phyloP scores from a whole-genome alignment of 2,888 invertebrate genomes.

The Apotomis capreana region DNA sequence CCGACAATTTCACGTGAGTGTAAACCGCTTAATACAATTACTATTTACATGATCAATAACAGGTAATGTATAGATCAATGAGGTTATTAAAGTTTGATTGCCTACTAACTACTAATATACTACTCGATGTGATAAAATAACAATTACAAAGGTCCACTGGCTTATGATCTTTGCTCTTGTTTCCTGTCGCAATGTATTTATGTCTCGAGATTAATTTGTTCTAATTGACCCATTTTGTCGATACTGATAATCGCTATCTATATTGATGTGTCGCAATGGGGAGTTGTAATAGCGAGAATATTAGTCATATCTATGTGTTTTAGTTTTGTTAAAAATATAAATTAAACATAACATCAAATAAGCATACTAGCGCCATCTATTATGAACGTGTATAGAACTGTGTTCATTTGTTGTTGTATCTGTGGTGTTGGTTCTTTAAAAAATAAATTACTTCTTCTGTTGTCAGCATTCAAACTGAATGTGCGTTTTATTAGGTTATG shows the following conservation, averaged over 20 bases:
- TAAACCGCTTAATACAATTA: too few relatives aligned
- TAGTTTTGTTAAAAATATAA: too few relatives aligned
- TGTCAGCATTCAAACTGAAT: too few relatives aligned
- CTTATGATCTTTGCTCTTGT: slow-evolving; percentile 18
- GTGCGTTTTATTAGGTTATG: too few relatives aligned
- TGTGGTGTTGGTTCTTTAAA: too few relatives aligned
- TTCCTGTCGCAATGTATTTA: slow-evolving; percentile 20
- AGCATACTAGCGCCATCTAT: too few relatives aligned
- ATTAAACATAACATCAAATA: too few relatives aligned
- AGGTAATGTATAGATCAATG: background rate
- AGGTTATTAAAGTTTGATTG: background rate
- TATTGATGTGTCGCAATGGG: slow-evolving; percentile 14
- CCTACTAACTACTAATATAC: background rate
- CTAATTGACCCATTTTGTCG: slow-evolving; percentile 23
- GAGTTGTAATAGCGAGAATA: slow-evolving; percentile 9
- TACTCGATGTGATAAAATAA: slow-evolving; percentile 11
- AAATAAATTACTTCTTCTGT: too few relatives aligned
- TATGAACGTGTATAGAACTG: too few relatives aligned
- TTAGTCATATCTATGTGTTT: background rate
- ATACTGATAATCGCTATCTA: slow-evolving; percentile 12
- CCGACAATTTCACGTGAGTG: too few relatives aligned
- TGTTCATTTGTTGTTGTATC: too few relatives aligned
- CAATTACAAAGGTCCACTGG: slow-evolving; percentile 20
- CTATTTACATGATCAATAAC: too few relatives aligned
- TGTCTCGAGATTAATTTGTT: slow-evolving; percentile 24